These are phyloP conservation scores for Bombus polaris DNA, from an alignment of 1,140 invertebrate genomes.

Conservation along the genomic window DNA sequence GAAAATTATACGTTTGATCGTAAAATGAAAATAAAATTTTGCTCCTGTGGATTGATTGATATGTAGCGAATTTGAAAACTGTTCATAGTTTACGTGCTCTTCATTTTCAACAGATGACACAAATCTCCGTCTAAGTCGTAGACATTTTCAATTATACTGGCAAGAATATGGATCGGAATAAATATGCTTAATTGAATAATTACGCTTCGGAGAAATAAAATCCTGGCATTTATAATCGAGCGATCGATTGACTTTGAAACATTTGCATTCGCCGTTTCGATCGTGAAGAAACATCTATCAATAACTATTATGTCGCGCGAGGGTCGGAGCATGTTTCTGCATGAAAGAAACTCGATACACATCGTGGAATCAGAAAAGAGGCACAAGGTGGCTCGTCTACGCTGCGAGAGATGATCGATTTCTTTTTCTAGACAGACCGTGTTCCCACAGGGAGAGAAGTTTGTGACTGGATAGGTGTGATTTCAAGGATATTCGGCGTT, in stretches of 20 bases:
- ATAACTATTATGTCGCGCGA: conserved; percentile 1
- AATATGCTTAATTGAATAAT: background rate
- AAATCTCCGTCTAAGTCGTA: background rate
- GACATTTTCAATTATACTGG: background rate
- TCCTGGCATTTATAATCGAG: background rate
- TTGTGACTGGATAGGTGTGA: conserved; percentile 2
- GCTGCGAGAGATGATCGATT: background rate
- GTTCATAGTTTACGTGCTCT: too few relatives aligned
- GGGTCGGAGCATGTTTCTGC: conserved; percentile 7
- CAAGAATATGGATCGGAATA: background rate
- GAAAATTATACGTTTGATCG: too few relatives aligned
- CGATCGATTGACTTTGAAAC: conserved; percentile 7
- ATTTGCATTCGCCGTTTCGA: background rate
- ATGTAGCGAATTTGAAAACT: too few relatives aligned
- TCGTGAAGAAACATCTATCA: background rate
- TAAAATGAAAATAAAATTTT: too few relatives aligned
- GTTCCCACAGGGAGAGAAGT: conserved; percentile 18
- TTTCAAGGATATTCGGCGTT: conserved; percentile 45
- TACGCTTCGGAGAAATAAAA: background rate
- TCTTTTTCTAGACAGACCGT: background rate
- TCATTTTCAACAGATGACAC: background rate
- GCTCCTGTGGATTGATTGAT: too few relatives aligned
- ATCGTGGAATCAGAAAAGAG: conserved; percentile 3
- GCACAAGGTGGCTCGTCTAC: conserved; percentile 13
- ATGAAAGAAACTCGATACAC: background rate